Conservation (phyloP, 2,888 invertebrate species). For the Bimastos eiseni region DNA sequence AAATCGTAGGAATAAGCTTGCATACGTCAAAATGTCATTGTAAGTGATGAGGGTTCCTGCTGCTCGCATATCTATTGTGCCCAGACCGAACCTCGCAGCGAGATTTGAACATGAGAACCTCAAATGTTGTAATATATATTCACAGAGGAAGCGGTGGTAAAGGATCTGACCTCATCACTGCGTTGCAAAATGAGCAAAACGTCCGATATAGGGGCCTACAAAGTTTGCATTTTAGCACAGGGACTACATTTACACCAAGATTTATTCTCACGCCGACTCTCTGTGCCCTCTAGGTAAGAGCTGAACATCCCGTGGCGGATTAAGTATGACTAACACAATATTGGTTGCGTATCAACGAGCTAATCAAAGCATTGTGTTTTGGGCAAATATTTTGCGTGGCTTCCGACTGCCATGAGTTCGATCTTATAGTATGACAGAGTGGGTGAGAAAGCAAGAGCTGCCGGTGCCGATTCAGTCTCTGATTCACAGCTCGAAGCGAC, state of each 20-base stretch:
- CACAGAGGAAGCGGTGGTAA: not conserved
- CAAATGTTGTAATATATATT: not conserved
- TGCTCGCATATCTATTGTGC: no score
- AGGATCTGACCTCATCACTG: not conserved
- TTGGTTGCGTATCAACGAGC: no score
- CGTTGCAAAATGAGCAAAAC: not conserved
- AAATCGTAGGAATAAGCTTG: not conserved
- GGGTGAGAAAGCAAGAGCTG: not conserved
- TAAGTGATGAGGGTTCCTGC: no score
- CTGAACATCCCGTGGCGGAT: not conserved
- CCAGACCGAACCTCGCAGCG: no score
- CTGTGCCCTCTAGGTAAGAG: not conserved
- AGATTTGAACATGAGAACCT: no score
- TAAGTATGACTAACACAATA: not conserved
- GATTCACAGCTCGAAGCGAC: not conserved
- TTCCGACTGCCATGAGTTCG: not conserved
- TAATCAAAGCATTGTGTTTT: not conserved
- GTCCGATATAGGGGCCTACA: not conserved
- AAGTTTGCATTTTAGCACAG: not conserved
- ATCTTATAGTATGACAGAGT: not conserved
- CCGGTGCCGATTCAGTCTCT: no score
- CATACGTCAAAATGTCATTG: no score
- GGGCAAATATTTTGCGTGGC: not conserved
- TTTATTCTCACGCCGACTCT: not conserved
- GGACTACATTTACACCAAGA: not conserved